Base-by-base conservation (phyloP, 2,797 vertebrate species). In the Monodelphis domestica region DNA sequence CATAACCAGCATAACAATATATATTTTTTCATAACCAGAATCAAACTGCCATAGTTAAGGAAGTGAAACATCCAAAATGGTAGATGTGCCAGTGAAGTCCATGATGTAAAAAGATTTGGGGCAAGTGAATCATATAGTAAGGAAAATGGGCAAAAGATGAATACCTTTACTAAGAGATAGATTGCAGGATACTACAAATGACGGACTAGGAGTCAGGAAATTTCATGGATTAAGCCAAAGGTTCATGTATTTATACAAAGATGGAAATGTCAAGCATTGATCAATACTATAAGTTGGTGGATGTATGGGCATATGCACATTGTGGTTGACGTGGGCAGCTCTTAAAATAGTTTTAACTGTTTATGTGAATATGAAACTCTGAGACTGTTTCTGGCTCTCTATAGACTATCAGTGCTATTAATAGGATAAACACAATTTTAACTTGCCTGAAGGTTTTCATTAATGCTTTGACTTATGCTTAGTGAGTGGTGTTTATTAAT, bases 401-500 rank as follows among this genome's bases (percentile, higher is more conserved):
- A 84, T 50, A 93, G 90, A 96, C 63, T 93, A 95, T 94, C 78
- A 95, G 59, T 7, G 53, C 53, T 87, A 93, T 91, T 96, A 88
- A 93, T 95, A 93, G 45, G 87, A 89, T 91, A 88, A 12, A 94
- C 87, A 94, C 53, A 92, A 93, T 57, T 94, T 9, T 94, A 91
- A 90, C 52, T 95, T 84, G 70, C 89, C 90, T 95, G n/a, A 12
- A 92, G 87, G 38, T 10, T 90, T 95, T 97, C 94, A 93, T 95
- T 97, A 95, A 94, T 56, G 17, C 89, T 63, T 95, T 94, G 53
- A 4, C 57, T 93, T 53, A 84, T 51, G 91, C 33, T 94, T 94
- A 96, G 91, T 96, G 56, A 96, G 63, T 91, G 94, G 53, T 1
- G 89, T 38, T 92, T 91, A 95, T 96, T 97, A 94, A 53, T 90